Conservation (phyloP, 2,888 invertebrate species). For the Apotomis turbidana region DNA sequence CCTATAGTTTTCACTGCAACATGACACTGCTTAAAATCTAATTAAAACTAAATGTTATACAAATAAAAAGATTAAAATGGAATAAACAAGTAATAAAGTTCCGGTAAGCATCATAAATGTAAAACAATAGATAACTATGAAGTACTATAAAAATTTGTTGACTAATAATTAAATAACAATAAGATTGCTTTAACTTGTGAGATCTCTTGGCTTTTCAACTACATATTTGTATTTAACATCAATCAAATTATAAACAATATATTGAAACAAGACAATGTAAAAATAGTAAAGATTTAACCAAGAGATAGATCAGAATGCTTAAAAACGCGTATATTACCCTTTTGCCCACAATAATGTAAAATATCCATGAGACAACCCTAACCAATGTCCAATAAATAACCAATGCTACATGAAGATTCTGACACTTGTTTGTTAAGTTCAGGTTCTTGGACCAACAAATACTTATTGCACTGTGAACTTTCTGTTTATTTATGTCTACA, state of each 20-base stretch:
- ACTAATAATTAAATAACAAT: conserved; percentile 40
- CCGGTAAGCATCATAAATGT: conserved; percentile 23
- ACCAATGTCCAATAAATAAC: too few species aligned
- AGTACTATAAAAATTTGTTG: conserved; percentile 31
- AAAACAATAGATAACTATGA: conserved; percentile 36
- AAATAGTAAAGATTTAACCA: conserved; percentile 31
- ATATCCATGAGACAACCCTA: too few species aligned
- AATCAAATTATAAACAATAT: conserved; percentile 36
- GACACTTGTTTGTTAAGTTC: too few species aligned
- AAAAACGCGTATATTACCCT: background rate
- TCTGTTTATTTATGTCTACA: too few species aligned
- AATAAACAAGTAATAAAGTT: conserved; percentile 37
- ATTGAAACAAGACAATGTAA: conserved; percentile 34
- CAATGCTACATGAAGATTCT: too few species aligned
- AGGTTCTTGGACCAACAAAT: too few species aligned
- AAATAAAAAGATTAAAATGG: conserved; percentile 30
- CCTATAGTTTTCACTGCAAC: conserved; percentile 4
- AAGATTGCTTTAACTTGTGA: conserved; percentile 29
- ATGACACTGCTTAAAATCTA: conserved; percentile 14
- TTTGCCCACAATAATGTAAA: too few species aligned
- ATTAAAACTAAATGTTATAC: conserved; percentile 13
- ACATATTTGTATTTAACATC: conserved; percentile 19
- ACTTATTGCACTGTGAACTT: background rate
- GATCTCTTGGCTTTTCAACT: conserved; percentile 30
- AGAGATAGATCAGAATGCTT: conserved; percentile 18